phyloP scores from a whole-genome alignment of 2,797 vertebrate species.

The Oophaga sylvatica region DNA sequence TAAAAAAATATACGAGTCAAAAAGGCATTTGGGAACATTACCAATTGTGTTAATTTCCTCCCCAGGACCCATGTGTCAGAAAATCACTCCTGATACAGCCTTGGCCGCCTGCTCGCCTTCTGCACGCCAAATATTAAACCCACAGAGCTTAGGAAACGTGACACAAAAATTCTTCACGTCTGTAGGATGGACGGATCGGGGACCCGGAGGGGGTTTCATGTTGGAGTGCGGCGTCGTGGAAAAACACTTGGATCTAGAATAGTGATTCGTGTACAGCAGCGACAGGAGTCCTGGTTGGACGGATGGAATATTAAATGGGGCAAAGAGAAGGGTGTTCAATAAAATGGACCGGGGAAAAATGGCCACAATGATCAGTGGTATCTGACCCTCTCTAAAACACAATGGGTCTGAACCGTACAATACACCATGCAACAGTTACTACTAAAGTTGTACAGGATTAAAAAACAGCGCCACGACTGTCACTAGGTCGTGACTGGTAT shows the following conservation, averaged over 20 bases:
- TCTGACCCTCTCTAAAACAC: not conserved
- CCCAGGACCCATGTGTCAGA: constrained; percentile 44
- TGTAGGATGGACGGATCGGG: constrained; percentile 72
- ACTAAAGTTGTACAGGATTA: too few species aligned
- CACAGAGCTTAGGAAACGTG: constrained; percentile 69
- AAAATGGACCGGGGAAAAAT: not conserved
- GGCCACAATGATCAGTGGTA: not conserved
- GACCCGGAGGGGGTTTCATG: constrained; percentile 70
- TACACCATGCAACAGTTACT: too few species aligned
- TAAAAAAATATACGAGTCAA: not conserved
- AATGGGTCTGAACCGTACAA: not conserved
- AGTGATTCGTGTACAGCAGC: constrained; percentile 87
- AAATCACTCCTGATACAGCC: constrained; percentile 17
- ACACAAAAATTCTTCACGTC: constrained; percentile 75
- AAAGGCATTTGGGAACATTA: constrained; percentile 53
- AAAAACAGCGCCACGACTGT: too few species aligned
- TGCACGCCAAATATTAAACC: constrained; percentile 68
- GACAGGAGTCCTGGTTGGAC: constrained; percentile 81
- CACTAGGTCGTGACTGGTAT: too few species aligned
- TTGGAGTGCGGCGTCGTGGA: constrained; percentile 78
- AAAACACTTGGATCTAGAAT: constrained; percentile 83
- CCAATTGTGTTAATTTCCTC: constrained; percentile 55
- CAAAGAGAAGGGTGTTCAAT: constrained; percentile 58
- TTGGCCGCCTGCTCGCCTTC: constrained; percentile 63
- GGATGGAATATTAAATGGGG: constrained; percentile 81